A percentile compares a stretch with the other conserved stretches of the same genome.
Evolutionary conservation across 2,888 invertebrate genomes (phyloP).

Genomic region (Beris chalybata): DNA sequence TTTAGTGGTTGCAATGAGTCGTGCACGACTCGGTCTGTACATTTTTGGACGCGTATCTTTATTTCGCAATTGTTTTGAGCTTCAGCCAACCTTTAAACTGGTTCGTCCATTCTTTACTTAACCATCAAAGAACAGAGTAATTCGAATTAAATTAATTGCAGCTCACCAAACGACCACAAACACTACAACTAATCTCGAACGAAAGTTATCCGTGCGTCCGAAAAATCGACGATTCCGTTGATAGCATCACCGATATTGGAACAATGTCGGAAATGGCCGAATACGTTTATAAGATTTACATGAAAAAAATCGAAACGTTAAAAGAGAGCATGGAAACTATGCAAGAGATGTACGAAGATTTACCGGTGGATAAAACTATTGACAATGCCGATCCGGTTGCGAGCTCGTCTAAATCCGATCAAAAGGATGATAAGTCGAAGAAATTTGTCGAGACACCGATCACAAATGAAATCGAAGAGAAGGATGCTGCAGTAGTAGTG

Average conservation of each 20-base stretch:
- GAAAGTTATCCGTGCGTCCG: conserved; percentile 80
- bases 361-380: conserved; percentile 10
- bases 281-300: conserved; percentile 92
- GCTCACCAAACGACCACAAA: conserved; percentile 79
- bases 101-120: conserved; percentile 54
- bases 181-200: conserved; percentile 75
- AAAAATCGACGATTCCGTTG: conserved; percentile 56
- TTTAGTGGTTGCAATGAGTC: conserved; percentile 96
- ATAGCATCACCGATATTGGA: conserved; percentile 59
- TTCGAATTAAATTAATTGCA: conserved; percentile 49
- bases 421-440: conserved; percentile 39
- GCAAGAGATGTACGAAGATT: conserved; percentile 27
- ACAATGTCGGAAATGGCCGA: conserved; percentile 96
- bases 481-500: not conserved
- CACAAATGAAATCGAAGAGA: conserved; percentile 58
- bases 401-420: conserved; percentile 37
- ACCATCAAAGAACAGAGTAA: not conserved
- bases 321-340: conserved; percentile 23
- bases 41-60: conserved; percentile 90
- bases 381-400: not conserved
- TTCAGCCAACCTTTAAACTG: conserved; percentile 93
- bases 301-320: conserved; percentile 21
- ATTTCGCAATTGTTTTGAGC: conserved; percentile 95
- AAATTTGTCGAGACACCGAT: conserved; percentile 55
- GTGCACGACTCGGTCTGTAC: conserved; percentile 94